Conservation (phyloP, 2,888 invertebrate species). For the Gymnosoma rotundatum region DNA sequence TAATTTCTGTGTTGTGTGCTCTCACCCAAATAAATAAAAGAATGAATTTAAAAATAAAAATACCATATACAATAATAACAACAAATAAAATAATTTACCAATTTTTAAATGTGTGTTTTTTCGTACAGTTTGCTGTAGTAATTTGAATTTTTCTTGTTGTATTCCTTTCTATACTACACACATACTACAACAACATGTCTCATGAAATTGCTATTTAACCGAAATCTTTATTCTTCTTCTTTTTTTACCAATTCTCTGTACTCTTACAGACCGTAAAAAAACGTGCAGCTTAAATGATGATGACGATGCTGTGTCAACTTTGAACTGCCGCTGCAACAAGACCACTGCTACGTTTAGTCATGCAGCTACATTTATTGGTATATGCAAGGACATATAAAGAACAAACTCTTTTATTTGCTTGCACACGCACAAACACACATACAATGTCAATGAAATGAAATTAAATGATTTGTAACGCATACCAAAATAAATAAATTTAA, state of each 20-base stretch:
- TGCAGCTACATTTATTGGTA: conserved; percentile 31
- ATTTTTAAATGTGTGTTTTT: conserved; percentile 60
- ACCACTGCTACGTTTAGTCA: conserved; percentile 31
- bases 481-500: conserved; percentile 41
- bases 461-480: conserved; percentile 64
- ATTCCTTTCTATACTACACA: conserved; percentile 55
- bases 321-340: conserved; percentile 60
- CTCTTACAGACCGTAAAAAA: conserved; percentile 64
- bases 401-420: conserved; percentile 22
- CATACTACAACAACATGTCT: conserved; percentile 50
- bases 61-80: not conserved
- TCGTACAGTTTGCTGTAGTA: conserved; percentile 66
- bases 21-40: conserved; percentile 54
- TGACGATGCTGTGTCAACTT: conserved; percentile 68
- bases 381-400: conserved; percentile 62
- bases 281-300: conserved; percentile 71
- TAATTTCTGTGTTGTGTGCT: conserved; percentile 45
- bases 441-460: conserved; percentile 64
- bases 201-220: conserved; percentile 68
- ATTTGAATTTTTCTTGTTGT: conserved; percentile 62
- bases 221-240: conserved; percentile 69
- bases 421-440: conserved; percentile 39
- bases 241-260: conserved; percentile 68
- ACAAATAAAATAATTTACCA: conserved; percentile 47
- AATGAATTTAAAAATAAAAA: conserved; percentile 16